These are phyloP conservation scores for Indicator indicator DNA, from an alignment of 2,113 vertebrate species.

Conservation along the genomic window DNA sequence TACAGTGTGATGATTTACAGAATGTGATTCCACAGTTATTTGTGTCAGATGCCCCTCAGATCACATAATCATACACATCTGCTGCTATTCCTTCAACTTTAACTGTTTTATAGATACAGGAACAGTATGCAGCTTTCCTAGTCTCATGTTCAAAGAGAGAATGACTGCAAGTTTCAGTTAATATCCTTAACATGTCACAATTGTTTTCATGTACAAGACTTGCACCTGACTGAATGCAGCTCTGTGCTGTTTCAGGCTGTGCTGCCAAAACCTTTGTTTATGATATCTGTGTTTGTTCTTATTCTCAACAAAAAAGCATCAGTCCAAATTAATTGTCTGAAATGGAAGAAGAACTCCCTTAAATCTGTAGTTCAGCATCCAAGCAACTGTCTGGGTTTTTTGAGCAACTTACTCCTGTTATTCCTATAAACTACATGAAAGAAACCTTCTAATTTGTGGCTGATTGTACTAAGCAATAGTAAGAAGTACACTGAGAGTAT, in stretches of 20 bases:
- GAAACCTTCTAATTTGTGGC: background rate
- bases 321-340: background rate
- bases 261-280: background rate
- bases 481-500: background rate
- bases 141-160: background rate
- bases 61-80: background rate
- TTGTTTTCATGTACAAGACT: background rate
- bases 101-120: background rate
- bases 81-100: background rate
- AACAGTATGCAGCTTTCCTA: background rate
- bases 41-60: background rate
- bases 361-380: background rate
- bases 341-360: background rate
- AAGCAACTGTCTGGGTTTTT: background rate
- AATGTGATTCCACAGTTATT: background rate
- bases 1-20: background rate
- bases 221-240: background rate
- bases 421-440: background rate
- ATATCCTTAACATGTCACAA: background rate
- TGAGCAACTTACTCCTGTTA: background rate
- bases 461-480: background rate
- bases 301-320: background rate
- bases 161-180: background rate
- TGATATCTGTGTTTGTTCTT: background rate
- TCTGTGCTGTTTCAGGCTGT: background rate